Evolutionary conservation across 1,140 invertebrate species (phyloP).

Genomic region (Aricia agestis): DNA sequence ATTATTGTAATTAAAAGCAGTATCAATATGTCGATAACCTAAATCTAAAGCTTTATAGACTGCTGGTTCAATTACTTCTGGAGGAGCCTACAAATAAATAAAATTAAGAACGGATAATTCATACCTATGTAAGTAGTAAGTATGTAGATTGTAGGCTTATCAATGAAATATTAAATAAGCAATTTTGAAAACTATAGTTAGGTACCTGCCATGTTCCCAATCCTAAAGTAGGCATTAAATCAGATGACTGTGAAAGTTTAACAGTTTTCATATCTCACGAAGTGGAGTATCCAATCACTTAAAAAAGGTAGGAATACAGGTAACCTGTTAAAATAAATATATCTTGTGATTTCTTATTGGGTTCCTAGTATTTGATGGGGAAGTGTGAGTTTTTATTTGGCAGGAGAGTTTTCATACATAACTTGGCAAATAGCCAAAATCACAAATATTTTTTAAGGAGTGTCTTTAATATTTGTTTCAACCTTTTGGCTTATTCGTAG

Average conservation of each 20-base stretch:
- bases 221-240: conserved; percentile 84
- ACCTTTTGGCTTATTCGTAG: background rate
- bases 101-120: background rate
- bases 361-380: no score
- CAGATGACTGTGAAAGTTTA: conserved; percentile 61
- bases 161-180: background rate
- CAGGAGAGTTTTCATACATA: background rate
- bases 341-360: no score
- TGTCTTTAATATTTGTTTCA: background rate
- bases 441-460: conserved; percentile 3
- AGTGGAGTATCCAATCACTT: background rate
- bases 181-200: background rate
- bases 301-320: no score
- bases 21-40: conserved; percentile 89
- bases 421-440: conserved; percentile 49
- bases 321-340: no score
- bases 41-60: conserved; percentile 79
- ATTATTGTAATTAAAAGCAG: conserved; percentile 88
- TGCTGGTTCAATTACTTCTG: conserved; percentile 82
- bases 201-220: conserved; percentile 88
- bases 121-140: conserved; percentile 10
- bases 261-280: conserved; percentile 53
- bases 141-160: background rate
- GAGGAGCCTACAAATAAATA: conserved; percentile 76
- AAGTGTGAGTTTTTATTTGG: background rate